Evolutionary conservation across 1,140 invertebrate genomes (phyloP).

Genomic region (Asobara japonica): DNA sequence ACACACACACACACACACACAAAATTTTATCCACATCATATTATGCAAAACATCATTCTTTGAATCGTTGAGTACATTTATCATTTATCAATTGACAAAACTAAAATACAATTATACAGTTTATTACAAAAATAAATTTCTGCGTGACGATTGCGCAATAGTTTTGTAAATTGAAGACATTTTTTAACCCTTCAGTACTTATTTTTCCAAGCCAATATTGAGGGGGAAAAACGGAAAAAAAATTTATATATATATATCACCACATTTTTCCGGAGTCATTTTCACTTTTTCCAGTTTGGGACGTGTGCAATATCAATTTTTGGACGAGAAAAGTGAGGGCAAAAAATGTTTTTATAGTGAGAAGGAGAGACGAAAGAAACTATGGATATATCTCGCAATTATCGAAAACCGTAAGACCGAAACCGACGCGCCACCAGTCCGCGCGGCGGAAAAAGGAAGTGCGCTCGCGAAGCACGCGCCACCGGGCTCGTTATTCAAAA

Average conservation of each 20-base stretch:
- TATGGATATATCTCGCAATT: no score
- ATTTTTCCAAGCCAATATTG: neutral
- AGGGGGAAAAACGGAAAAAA: neutral
- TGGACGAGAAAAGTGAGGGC: no score
- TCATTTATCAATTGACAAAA: slow-evolving; percentile 33
- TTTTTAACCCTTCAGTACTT: neutral
- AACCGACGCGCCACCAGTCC: no score
- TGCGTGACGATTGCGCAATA: slow-evolving; percentile 41
- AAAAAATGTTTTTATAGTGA: no score
- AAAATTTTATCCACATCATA: neutral
- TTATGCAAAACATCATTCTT: neutral
- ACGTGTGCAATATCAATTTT: no score
- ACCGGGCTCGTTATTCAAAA: no score
- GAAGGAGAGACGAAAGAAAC: no score
- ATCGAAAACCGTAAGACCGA: no score
- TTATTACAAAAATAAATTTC: slow-evolving; percentile 63
- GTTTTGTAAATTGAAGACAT: slow-evolving; percentile 10
- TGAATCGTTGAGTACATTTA: neutral
- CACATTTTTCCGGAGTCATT: no score
- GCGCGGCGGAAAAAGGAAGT: no score
- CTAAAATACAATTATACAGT: slow-evolving; percentile 55
- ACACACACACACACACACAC: neutral
- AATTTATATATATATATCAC: neutral
- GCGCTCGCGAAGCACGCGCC: no score
- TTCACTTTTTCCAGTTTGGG: no score